A percentile compares a stretch with the other conserved stretches of the same genome.
These are phyloP conservation scores for Cepaea hortensis DNA, from an alignment of 2,888 invertebrate genomes.

Conservation along the genomic window DNA sequence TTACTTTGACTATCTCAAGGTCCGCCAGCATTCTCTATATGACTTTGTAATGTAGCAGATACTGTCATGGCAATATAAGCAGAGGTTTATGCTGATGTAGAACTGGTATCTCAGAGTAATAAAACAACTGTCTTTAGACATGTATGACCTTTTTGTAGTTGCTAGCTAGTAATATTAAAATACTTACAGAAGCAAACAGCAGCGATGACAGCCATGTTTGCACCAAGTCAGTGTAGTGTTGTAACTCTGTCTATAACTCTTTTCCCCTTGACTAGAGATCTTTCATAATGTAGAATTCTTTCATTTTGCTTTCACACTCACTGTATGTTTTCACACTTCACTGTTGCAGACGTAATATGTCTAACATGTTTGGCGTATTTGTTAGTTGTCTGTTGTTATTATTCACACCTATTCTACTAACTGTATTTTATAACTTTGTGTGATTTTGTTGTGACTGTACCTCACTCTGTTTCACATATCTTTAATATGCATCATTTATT, in stretches of 20 bases:
- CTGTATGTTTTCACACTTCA: not conserved
- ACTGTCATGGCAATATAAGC: too few relatives aligned
- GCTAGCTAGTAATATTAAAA: not conserved
- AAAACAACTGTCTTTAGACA: too few relatives aligned
- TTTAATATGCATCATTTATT: too few relatives aligned
- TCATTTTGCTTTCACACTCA: not conserved
- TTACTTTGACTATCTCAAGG: too few relatives aligned
- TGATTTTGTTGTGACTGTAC: not conserved
- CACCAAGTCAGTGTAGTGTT: constrained; percentile 16
- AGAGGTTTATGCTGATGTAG: too few relatives aligned
- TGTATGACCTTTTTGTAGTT: too few relatives aligned
- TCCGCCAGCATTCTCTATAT: too few relatives aligned
- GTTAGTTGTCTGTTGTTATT: not conserved
- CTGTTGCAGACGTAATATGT: not conserved
- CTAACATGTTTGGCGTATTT: not conserved
- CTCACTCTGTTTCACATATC: too few relatives aligned
- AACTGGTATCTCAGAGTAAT: too few relatives aligned
- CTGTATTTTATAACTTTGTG: not conserved
- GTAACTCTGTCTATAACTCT: constrained; percentile 37
- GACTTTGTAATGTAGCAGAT: too few relatives aligned
- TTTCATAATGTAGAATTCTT: constrained; percentile 3
- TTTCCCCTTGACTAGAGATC: not conserved
- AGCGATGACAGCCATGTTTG: not conserved
- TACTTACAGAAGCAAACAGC: not conserved
- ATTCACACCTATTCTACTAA: not conserved